Evolutionary conservation across 2,113 vertebrate species (phyloP).

Genomic region (Buteo buteo): DNA sequence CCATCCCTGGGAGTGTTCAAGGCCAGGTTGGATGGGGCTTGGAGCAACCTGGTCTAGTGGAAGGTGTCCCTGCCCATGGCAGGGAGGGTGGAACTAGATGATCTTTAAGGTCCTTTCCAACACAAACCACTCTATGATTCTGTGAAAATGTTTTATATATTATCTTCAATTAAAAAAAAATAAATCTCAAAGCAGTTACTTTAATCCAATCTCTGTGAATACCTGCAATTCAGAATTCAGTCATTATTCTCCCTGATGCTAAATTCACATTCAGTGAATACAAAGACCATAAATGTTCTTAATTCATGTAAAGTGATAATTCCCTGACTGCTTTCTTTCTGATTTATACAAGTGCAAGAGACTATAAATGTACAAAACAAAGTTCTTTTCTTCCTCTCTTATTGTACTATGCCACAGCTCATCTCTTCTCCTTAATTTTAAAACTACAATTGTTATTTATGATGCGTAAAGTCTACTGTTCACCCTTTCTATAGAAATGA

Average conservation of each 20-base stretch:
- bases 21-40: too few species aligned
- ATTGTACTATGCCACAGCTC: neutral
- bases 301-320: neutral
- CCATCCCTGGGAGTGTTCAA: too few species aligned
- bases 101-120: neutral
- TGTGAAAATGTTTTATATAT: neutral
- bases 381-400: neutral
- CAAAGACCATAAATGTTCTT: neutral
- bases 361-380: neutral
- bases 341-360: neutral
- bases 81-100: neutral
- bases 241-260: neutral
- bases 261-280: neutral
- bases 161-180: neutral
- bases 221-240: neutral
- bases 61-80: neutral
- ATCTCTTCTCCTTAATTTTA: neutral
- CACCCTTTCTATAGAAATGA: neutral
- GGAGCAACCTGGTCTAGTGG: neutral
- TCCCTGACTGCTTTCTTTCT: neutral
- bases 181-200: neutral
- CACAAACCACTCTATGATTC: neutral
- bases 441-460: neutral
- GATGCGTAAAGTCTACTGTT: neutral
- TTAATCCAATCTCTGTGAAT: neutral